phyloP scores from a whole-genome alignment of 92 coral and sea anemone genomes.

The Epizoanthus rinbou region DNA sequence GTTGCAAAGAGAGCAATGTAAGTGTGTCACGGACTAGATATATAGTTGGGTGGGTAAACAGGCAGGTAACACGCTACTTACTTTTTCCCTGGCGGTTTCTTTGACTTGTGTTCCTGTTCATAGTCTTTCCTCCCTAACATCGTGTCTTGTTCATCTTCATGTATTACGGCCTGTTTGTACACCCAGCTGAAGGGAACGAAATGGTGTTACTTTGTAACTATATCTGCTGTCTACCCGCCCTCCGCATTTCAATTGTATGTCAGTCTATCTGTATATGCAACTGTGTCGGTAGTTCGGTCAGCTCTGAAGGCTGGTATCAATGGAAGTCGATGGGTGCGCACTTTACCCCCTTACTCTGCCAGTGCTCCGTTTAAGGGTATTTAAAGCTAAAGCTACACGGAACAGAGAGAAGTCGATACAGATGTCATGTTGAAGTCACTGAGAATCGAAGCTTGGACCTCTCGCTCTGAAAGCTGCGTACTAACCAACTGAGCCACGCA shows the following conservation, averaged over 20 bases:
- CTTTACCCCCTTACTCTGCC: no score
- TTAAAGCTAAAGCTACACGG: no score
- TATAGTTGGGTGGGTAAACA: background rate
- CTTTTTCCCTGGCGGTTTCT: constrained; percentile 47
- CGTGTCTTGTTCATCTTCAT: constrained; percentile 75
- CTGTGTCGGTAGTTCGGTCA: no score
- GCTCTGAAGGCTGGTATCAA: no score
- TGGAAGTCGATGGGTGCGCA: no score
- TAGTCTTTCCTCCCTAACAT: constrained; percentile 70
- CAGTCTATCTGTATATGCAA: no score
- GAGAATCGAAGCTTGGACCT: no score
- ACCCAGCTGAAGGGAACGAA: constrained; percentile 79
- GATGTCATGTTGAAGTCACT: no score
- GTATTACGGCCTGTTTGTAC: constrained; percentile 93
- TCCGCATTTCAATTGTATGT: background rate
- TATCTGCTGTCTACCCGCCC: background rate
- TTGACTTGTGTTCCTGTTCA: constrained; percentile 48
- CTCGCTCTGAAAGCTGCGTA: no score
- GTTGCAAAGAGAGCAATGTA: background rate
- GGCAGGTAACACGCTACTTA: background rate
- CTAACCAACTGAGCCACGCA: no score
- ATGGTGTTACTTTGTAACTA: background rate
- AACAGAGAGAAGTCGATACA: no score
- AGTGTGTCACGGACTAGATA: background rate
- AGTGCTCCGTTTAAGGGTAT: no score